Evolutionary conservation across 2,888 invertebrate genomes (phyloP), one percentile per base, ranked within the genome.

Genomic region (Disparrhopalites patrizii): DNA sequence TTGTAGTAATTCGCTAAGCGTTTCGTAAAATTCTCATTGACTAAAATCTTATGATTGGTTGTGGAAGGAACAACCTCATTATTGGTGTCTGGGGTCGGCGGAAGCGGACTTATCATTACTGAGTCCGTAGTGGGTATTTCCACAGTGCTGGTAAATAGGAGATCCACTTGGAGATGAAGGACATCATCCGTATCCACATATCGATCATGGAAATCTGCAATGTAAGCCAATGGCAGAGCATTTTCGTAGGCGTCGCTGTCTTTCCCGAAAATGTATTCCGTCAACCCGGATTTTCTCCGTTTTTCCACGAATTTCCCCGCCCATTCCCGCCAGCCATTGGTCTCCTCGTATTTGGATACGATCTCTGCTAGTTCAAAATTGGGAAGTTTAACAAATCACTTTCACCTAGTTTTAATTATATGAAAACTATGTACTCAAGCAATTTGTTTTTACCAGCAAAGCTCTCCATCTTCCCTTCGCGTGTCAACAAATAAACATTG

Each of bases 251-350:
- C 30, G 23, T 62, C 62, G 7, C 10, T 15, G 31, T 62, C 51
- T 15, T 52, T 50, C 10, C 62, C 62, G 28, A 62, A 62, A 18
- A 62, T 30, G 27, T 51, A 62, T 25, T 62, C 62, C 18, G 51
- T 33, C 10, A 30, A 5, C 13, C 62, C 62, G 23, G 33, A 20
- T 28, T 62, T 62, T 23, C 54, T 18, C 31, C 62, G n/a, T 27
- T 62, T 62, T 18, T 62, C 62, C 13, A 51, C 51, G 38, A 62
- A 62, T 27, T 62, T 62, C 25, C 33, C 23, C 25, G 62, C 62
- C 62, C 62, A 62, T 5, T 52, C 31, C 25, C 23, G 27, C 62
- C 62, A 62, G 7, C 54, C 54, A 27, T 62, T 50, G 3, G 51
- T 36, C 25, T 62, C 52, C 23, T 62, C 62, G 23, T 51, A 52